Conservation (phyloP, 2,888 invertebrate genomes). For the Ptycholaimellus sp. region DNA sequence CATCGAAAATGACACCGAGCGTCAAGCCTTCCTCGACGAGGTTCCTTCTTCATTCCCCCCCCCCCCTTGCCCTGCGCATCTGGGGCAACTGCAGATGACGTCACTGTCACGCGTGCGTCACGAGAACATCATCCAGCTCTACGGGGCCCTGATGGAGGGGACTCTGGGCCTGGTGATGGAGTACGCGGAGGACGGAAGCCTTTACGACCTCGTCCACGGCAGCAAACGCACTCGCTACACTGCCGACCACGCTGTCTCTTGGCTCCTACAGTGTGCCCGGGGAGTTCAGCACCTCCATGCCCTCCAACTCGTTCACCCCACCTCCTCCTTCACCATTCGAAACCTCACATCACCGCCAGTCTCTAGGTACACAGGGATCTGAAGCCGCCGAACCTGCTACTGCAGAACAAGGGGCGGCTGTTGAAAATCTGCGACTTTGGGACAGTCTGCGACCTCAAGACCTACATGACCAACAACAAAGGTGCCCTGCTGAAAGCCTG, state of each 20-base stretch:
- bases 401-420: slow-evolving; percentile 56
- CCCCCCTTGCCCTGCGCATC: too few species aligned
- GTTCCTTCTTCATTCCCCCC: too few species aligned
- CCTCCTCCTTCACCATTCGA: too few species aligned
- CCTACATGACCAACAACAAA: slow-evolving; percentile 47
- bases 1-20: slow-evolving; percentile 66
- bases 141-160: too few species aligned
- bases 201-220: slow-evolving; percentile 54
- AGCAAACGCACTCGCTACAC: slow-evolving; percentile 47
- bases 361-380: too few species aligned
- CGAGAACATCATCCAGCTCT: slow-evolving; percentile 69
- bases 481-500: too few species aligned
- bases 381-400: slow-evolving; percentile 37
- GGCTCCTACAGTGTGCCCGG: slow-evolving; percentile 75
- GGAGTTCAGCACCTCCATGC: slow-evolving; percentile 84
- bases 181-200: slow-evolving; percentile 84
- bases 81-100: slow-evolving; percentile 30
- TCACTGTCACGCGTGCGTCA: slow-evolving; percentile 72
- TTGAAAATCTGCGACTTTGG: slow-evolving; percentile 98
- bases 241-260: slow-evolving; percentile 78
- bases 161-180: slow-evolving; percentile 70
- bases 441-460: slow-evolving; percentile 32
- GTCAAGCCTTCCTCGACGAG: slow-evolving; percentile 61
- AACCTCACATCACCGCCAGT: too few species aligned
- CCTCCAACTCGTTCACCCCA: slow-evolving; percentile 75